phyloP scores from a whole-genome alignment of 2,113 vertebrate species.

The Macrotus californicus region DNA sequence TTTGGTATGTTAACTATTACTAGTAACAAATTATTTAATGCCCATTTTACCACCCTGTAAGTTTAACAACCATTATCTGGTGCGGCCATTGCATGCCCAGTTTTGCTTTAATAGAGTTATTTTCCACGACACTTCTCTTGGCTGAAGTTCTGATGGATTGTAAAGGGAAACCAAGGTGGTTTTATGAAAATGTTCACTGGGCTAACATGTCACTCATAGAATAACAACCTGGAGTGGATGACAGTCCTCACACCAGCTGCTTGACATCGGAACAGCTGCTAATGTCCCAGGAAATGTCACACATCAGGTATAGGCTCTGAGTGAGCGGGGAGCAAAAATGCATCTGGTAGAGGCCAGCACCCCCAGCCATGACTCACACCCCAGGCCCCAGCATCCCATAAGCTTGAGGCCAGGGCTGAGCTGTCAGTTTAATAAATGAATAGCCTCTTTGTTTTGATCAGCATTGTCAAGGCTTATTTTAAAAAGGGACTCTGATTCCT shows the following conservation, averaged over 20 bases:
- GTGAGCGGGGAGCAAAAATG: slow-evolving; percentile 69
- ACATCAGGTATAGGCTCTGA: slow-evolving; percentile 73
- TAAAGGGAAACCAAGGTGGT: slow-evolving; percentile 65
- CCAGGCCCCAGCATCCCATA: slow-evolving; percentile 74
- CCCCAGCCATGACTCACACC: slow-evolving; percentile 76
- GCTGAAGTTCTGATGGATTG: slow-evolving; percentile 31
- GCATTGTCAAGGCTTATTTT: slow-evolving; percentile 84
- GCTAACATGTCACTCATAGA: slow-evolving; percentile 67
- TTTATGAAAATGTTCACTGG: slow-evolving; percentile 55
- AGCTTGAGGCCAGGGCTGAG: slow-evolving; percentile 76
- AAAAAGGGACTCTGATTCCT: slow-evolving; percentile 81
- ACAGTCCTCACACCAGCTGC: slow-evolving; percentile 73
- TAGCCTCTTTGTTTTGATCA: slow-evolving; percentile 83
- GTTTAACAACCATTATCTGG: background rate
- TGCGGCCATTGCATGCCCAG: background rate
- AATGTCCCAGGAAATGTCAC: slow-evolving; percentile 81
- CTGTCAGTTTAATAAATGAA: slow-evolving; percentile 85
- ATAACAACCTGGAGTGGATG: slow-evolving; percentile 67
- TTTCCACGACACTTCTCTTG: slow-evolving; percentile 9
- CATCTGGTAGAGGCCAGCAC: slow-evolving; percentile 69
- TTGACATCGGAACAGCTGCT: slow-evolving; percentile 78
- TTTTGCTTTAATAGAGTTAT: slow-evolving; percentile 37
- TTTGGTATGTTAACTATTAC: background rate
- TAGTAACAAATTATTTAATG: background rate
- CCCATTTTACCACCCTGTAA: background rate